These are phyloP conservation scores for Automeris io DNA, from an alignment of 2,888 invertebrate species.

Conservation along the genomic window DNA sequence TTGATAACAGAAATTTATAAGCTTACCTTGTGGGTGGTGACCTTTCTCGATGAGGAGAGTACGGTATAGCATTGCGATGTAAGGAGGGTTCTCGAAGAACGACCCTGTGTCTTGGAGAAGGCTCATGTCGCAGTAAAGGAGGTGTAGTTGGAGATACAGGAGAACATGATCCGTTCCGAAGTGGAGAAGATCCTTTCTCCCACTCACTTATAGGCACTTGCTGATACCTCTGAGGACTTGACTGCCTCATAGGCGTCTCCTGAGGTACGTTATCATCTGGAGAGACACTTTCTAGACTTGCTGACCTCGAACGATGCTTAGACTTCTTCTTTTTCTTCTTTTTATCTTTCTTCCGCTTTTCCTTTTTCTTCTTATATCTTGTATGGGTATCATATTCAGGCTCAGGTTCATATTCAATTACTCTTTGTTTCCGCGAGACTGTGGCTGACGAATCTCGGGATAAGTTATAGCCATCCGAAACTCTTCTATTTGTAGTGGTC, in stretches of 20 bases:
- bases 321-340: conserved; percentile 85
- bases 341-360: conserved; percentile 85
- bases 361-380: conserved; percentile 80
- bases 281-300: conserved; percentile 81
- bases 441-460: conserved; percentile 58
- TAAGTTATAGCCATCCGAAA: conserved; percentile 51
- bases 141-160: conserved; percentile 79
- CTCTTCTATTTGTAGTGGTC: conserved; percentile 54
- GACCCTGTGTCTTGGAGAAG: conserved; percentile 38
- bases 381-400: conserved; percentile 72
- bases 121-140: conserved; percentile 48
- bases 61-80: conserved; percentile 42
- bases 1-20: conserved; percentile 2
- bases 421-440: conserved; percentile 51
- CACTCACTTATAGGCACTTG: conserved; percentile 69
- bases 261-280: conserved; percentile 68
- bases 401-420: conserved; percentile 51
- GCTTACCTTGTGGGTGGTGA: conserved; percentile 53
- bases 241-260: conserved; percentile 37
- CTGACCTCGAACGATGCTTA: conserved; percentile 82
- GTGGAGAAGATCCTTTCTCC: conserved; percentile 74
- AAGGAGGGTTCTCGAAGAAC: conserved; percentile 39
- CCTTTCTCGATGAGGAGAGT: conserved; percentile 64
- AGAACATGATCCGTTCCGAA: conserved; percentile 75
- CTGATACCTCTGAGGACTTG: conserved; percentile 53